Base-by-base conservation (phyloP, 2,797 vertebrate genomes). In the Nasua narica region DNA sequence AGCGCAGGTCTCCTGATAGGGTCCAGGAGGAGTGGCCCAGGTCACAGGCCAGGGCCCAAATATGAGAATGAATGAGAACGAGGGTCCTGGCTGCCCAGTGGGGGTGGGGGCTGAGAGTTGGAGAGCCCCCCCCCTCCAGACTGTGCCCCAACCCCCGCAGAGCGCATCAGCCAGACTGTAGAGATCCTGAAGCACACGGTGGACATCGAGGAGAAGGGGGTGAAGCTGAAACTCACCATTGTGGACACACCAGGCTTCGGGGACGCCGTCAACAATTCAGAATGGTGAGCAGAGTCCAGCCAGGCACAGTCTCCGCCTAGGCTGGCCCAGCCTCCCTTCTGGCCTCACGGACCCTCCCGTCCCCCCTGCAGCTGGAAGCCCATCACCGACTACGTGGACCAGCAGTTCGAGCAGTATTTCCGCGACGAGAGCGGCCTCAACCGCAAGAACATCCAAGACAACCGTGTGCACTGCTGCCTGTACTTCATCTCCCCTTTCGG, bases 381-480 rank as follows among this genome's bases (percentile, higher is more conserved):
- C 16, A 99, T 99, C 98, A 99, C 99, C 0, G 99, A 99, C 98
- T 99, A 99, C 90, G 99, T 99, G 27, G 99, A 99, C 98, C 99
- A 99, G 98, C 99, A 99, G 98, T 99, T 99, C 94, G 99, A 99
- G 78, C 99, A 99, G 93, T 99, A 99, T 97, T 99, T 99, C 98
- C 99, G 99, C 27, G 99, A 99, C 2, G 99, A 99, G 98, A 99
- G 99, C 0, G 99, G 99, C 43, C 99, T 99, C 93, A 99, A 99
- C 98, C 98, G 99, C 83, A 99, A 99, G 98, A 99, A 99, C 98
- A 99, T 99, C 97, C 99, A 99, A 97, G 99, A 99, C 98, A 99
- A 99, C 98, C 97, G 99, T n/a, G 99, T 99, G 92, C 99, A 99
- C 94, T 99, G 99, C 98, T 99, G 99, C 97, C 99, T 99, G 3